Percentiles rank a stretch among this genome's conserved stretches.
These are phyloP conservation scores for Chouioia cunea DNA, from an alignment of 2,888 invertebrate species.

Conservation along the genomic window DNA sequence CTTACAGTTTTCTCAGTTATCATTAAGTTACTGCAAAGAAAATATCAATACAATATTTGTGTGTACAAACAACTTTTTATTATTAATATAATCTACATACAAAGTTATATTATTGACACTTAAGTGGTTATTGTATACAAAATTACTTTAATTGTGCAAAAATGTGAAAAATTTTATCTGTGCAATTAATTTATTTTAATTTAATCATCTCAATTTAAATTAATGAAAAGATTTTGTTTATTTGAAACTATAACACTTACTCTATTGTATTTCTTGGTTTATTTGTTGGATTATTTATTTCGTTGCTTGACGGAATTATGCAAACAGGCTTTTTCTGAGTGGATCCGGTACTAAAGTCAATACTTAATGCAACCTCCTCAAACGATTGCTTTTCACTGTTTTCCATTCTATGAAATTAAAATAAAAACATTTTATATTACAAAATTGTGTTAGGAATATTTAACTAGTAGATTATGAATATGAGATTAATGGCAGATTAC, in stretches of 20 bases:
- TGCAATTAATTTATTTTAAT: not conserved
- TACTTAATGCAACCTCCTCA: conserved; percentile 14
- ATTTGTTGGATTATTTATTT: not conserved
- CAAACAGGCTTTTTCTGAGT: too few species aligned
- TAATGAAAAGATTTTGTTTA: not conserved
- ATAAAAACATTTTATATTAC: not conserved
- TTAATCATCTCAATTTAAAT: conserved; percentile 7
- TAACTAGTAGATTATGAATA: too few species aligned
- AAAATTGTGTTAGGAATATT: too few species aligned
- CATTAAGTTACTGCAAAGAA: conserved; percentile 35
- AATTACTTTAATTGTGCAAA: conserved; percentile 15
- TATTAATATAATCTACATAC: too few species aligned
- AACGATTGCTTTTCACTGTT: not conserved
- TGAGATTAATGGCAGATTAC: too few species aligned
- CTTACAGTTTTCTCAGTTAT: conserved; percentile 11
- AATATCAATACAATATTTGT: not conserved
- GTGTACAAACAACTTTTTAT: too few species aligned
- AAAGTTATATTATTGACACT: too few species aligned
- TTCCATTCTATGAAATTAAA: conserved; percentile 35
- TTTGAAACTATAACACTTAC: conserved; percentile 16
- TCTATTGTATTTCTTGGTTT: conserved; percentile 18
- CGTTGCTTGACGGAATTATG: too few species aligned
- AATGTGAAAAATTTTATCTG: conserved; percentile 31
- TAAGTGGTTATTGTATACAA: not conserved
- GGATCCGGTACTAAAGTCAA: not conserved